A percentile compares a stretch with the other conserved stretches of the same genome.
Evolutionary conservation across 2,888 invertebrate species (phyloP).

Genomic region (Amaurobius ferox): DNA sequence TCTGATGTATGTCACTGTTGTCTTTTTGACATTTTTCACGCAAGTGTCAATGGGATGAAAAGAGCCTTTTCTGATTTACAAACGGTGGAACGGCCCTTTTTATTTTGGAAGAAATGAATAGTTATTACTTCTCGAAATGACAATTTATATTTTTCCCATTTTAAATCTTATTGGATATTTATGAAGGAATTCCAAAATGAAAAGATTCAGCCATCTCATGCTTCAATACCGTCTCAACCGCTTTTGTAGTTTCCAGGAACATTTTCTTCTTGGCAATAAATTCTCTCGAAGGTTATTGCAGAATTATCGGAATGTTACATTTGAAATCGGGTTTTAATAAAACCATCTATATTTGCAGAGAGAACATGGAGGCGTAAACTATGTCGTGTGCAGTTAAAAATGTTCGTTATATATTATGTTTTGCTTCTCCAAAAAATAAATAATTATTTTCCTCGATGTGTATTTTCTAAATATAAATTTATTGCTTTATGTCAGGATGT

Average conservation of each 20-base stretch:
- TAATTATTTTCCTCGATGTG: too few species aligned
- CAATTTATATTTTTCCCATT: constrained; percentile 6
- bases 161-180: constrained; percentile 7
- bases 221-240: neutral
- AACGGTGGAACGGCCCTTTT: neutral
- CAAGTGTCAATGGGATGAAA: neutral
- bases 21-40: neutral
- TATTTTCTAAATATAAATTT: too few species aligned
- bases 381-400: too few species aligned
- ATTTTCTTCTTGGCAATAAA: neutral
- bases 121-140: constrained; percentile 8
- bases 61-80: constrained; percentile 5
- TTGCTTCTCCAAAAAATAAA: too few species aligned
- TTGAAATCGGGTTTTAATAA: too few species aligned
- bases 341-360: too few species aligned
- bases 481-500: too few species aligned
- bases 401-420: too few species aligned
- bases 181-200: neutral
- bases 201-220: neutral
- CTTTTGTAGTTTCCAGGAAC: neutral
- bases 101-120: neutral
- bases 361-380: too few species aligned
- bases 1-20: neutral
- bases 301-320: neutral
- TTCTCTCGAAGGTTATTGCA: neutral